phyloP scores from a whole-genome alignment of 1,140 invertebrate genomes.

The Papilio machaon region DNA sequence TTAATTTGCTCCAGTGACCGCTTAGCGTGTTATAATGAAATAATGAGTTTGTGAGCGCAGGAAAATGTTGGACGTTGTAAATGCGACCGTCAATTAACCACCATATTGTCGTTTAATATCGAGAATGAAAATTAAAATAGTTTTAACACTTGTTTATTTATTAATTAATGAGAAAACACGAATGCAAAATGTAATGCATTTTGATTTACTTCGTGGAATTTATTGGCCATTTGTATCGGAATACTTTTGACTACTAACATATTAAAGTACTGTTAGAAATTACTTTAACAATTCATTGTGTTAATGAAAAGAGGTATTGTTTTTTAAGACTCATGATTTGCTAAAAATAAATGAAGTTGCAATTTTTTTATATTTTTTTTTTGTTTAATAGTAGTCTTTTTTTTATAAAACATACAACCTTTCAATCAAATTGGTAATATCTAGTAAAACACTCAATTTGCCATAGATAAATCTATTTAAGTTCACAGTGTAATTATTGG shows the following conservation, averaged over 20 bases:
- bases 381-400: no score
- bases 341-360: no score
- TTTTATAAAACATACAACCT: no score
- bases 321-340: no score
- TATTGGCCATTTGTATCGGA: neutral
- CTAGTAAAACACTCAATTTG: no score
- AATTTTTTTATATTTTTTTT: no score
- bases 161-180: constrained; percentile 16
- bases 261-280: no score
- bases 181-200: constrained; percentile 20
- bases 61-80: constrained; percentile 27
- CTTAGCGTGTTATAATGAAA: constrained; percentile 35
- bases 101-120: constrained; percentile 36
- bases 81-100: constrained; percentile 35
- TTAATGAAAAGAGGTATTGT: no score
- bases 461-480: no score
- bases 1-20: constrained; percentile 32
- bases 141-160: constrained; percentile 36
- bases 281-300: no score
- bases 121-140: constrained; percentile 31
- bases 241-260: neutral
- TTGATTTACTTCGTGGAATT: neutral
- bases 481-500: no score
- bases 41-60: constrained; percentile 30
- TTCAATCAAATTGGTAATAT: no score